phyloP scores from a whole-genome alignment of 2,888 invertebrate genomes.

The Tridacna crocea region DNA sequence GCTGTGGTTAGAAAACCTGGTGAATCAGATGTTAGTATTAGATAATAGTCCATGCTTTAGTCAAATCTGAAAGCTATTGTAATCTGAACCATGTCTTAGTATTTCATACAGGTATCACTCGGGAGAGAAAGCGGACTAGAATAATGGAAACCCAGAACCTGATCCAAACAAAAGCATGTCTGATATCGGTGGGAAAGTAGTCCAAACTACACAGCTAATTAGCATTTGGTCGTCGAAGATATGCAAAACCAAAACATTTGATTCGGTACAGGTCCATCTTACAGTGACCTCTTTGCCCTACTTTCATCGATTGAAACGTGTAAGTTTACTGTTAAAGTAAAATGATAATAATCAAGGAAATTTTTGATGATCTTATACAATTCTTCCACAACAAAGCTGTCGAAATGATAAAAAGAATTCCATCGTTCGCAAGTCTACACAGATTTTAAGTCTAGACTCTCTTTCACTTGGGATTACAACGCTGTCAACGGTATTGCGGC shows the following conservation, averaged over 20 bases:
- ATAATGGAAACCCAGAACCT: conserved; percentile 7
- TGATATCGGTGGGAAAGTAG: conserved; percentile 22
- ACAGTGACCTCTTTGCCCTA: conserved; percentile 5
- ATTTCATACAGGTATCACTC: not conserved
- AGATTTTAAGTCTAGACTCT: too few relatives aligned
- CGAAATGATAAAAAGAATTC: too few relatives aligned
- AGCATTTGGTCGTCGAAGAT: conserved; percentile 22
- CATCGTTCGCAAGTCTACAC: too few relatives aligned
- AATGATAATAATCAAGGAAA: too few relatives aligned
- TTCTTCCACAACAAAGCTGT: too few relatives aligned
- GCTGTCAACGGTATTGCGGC: too few relatives aligned
- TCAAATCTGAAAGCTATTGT: not conserved
- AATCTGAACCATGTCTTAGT: conserved; percentile 3
- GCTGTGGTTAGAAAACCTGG: conserved; percentile 1
- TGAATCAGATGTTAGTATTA: conserved; percentile 4
- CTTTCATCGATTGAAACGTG: not conserved
- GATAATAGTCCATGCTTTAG: not conserved
- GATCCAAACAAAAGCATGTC: conserved; percentile 4
- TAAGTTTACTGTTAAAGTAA: not conserved
- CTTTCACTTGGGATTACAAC: too few relatives aligned
- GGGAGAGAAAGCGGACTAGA: not conserved
- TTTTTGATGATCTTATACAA: too few relatives aligned
- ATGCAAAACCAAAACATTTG: not conserved
- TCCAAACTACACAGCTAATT: conserved; percentile 1
- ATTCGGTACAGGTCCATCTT: not conserved